Evolutionary conservation across 2,888 invertebrate species (phyloP).

Genomic region (Itoplectis maculator): DNA sequence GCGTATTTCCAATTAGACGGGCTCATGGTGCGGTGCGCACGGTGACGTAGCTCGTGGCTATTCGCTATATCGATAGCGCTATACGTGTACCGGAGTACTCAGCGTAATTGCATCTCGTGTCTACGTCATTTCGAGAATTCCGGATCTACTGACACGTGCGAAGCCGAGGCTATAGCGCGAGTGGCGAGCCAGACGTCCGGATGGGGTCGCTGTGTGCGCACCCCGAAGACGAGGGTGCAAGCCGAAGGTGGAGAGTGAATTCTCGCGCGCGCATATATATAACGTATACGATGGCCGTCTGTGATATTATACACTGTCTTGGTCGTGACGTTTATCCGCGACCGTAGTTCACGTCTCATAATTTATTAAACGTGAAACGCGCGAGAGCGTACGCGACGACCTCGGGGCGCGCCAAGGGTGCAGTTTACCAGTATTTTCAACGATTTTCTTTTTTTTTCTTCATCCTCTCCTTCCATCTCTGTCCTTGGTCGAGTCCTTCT

Average conservation of each 20-base stretch:
- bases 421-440: conserved; percentile 60
- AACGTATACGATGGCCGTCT: too few species aligned
- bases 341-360: conserved; percentile 63
- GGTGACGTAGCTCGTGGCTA: not conserved
- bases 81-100: conserved; percentile 41
- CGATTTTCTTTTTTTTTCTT: not conserved
- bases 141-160: conserved; percentile 17
- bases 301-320: conserved; percentile 14
- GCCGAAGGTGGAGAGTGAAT: conserved; percentile 34
- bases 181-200: not conserved
- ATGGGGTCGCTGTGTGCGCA: not conserved
- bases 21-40: not conserved
- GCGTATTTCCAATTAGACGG: conserved; percentile 24
- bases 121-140: conserved; percentile 45
- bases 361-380: conserved; percentile 66
- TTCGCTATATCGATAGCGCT: not conserved
- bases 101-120: conserved; percentile 57
- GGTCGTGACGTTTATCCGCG: conserved; percentile 48
- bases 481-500: not conserved
- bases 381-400: conserved; percentile 25
- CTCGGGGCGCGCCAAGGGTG: conserved; percentile 33
- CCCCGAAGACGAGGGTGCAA: not conserved
- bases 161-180: conserved; percentile 13
- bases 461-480: not conserved
- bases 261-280: conserved; percentile 11